Conservation (phyloP, 2,797 vertebrate species). For the Rhincodon typus region DNA sequence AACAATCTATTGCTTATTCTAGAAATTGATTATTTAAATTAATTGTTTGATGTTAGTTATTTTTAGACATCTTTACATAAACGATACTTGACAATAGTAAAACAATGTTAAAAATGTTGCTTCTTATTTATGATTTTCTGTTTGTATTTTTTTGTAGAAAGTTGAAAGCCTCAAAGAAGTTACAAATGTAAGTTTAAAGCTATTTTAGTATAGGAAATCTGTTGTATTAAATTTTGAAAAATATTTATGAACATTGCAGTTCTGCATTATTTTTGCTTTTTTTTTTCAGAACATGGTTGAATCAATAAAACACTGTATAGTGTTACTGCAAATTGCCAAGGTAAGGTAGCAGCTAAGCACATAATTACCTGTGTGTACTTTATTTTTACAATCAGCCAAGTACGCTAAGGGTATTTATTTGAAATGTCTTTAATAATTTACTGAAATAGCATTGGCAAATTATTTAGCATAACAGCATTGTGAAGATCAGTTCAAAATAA, state of each 20-base stretch:
- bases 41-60: background rate
- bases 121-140: background rate
- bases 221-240: constrained; percentile 32
- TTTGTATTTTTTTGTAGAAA: constrained; percentile 75
- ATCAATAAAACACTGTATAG: constrained; percentile 99
- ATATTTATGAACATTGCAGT: background rate
- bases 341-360: constrained; percentile 57
- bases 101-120: background rate
- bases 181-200: constrained; percentile 83
- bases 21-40: background rate
- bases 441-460: background rate
- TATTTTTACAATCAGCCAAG: background rate
- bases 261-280: constrained; percentile 49
- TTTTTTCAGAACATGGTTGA: constrained; percentile 95
- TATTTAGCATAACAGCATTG: background rate
- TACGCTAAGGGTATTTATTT: background rate
- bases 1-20: background rate
- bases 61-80: background rate
- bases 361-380: background rate
- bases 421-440: background rate
- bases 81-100: background rate
- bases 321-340: constrained; percentile 99
- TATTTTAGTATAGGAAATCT: constrained; percentile 36
- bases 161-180: constrained; percentile 95
- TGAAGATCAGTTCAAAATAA: background rate